Conservation (phyloP, 2,797 vertebrate species). For the Dipus sagitta region DNA sequence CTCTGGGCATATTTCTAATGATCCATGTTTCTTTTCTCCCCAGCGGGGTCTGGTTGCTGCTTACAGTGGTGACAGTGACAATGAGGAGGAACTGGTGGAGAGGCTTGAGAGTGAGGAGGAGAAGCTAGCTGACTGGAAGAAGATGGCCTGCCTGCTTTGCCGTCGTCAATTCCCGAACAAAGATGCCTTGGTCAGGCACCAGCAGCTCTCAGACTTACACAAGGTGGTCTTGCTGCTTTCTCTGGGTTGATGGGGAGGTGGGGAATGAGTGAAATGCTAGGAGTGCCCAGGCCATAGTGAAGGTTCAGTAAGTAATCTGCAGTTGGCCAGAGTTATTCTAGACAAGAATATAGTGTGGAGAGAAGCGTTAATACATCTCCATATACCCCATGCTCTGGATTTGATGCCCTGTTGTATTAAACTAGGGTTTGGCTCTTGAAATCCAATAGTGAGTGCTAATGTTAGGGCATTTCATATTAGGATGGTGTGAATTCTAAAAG, state of each 20-base stretch:
- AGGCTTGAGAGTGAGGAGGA: conserved; percentile 92
- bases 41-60: conserved; percentile 97
- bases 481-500: conserved; percentile 9
- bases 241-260: background rate
- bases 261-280: background rate
- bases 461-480: background rate
- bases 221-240: conserved; percentile 90
- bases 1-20: background rate
- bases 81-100: conserved; percentile 93
- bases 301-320: background rate
- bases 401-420: background rate
- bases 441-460: background rate
- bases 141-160: conserved; percentile 97
- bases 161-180: conserved; percentile 98
- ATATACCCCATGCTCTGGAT: background rate
- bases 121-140: conserved; percentile 97
- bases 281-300: background rate
- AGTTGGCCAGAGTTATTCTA: background rate
- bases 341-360: background rate
- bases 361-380: background rate
- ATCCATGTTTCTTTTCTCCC: conserved; percentile 34
- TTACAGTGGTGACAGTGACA: conserved; percentile 98
- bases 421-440: background rate
- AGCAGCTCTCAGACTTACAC: conserved; percentile 98
- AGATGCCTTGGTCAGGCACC: conserved; percentile 95